Conservation (phyloP, 2,113 vertebrate genomes). For the Illadopsis cleaveri region DNA sequence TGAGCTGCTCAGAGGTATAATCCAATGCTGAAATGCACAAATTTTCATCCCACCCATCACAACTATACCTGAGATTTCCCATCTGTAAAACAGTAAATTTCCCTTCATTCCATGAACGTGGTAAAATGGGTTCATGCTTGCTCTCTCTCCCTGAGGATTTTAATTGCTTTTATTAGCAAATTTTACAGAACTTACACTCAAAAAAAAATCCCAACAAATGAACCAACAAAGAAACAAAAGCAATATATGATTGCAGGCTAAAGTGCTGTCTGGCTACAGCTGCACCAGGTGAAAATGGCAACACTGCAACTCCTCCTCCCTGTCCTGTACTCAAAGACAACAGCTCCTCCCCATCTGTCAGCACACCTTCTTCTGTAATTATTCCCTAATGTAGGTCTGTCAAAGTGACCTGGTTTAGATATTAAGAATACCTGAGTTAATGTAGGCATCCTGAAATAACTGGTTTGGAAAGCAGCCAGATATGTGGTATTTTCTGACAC, state of each 20-base stretch:
- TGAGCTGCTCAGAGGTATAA: background rate
- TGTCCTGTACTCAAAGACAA: background rate
- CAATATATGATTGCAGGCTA: background rate
- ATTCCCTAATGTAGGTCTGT: background rate
- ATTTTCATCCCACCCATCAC: background rate
- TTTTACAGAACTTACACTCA: background rate
- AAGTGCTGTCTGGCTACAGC: background rate
- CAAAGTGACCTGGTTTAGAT: slow-evolving; percentile 51
- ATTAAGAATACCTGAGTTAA: slow-evolving; percentile 36
- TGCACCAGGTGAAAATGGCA: background rate
- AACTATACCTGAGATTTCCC: background rate
- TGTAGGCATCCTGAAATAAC: slow-evolving; percentile 25
- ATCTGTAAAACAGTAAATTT: background rate
- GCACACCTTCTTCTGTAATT: background rate
- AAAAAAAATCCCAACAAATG: background rate
- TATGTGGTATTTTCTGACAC: background rate
- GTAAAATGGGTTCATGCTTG: background rate
- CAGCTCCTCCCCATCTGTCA: slow-evolving; percentile 13
- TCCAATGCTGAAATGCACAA: background rate
- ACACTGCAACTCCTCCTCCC: background rate
- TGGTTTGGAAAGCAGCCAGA: background rate
- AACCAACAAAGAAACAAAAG: background rate
- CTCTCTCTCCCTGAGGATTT: background rate
- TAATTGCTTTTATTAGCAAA: background rate
- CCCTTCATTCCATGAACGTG: background rate